Conservation (phyloP, 2,113 vertebrate genomes). For the Peucedramus taeniatus region DNA sequence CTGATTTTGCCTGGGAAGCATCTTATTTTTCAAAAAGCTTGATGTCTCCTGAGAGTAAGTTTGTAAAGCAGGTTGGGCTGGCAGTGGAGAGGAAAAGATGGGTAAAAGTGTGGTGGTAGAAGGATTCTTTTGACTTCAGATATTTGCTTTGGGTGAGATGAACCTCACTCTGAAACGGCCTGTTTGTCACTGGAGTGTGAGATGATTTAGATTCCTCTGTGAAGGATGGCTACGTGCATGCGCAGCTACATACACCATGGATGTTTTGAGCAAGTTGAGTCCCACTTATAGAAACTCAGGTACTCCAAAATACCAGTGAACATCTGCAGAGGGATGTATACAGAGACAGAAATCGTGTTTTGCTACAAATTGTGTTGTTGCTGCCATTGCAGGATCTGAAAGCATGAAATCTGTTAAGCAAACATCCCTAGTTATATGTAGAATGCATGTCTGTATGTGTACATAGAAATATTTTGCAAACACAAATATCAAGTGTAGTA, state of each 20-base stretch:
- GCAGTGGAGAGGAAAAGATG: neutral
- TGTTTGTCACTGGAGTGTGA: neutral
- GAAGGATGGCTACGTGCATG: rapidly evolving
- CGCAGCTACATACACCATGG: neutral
- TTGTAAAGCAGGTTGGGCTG: neutral
- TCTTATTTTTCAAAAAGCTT: neutral
- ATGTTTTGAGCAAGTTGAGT: neutral
- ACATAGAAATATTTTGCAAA: neutral
- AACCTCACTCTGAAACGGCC: neutral
- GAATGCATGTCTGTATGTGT: neutral
- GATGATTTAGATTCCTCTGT: neutral
- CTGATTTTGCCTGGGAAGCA: neutral
- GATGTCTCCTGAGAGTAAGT: neutral
- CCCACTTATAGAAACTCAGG: neutral
- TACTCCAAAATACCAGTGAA: neutral
- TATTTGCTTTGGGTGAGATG: neutral
- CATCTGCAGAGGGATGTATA: neutral
- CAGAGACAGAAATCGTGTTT: neutral
- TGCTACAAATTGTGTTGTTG: neutral
- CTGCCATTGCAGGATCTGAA: neutral
- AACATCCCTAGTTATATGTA: neutral
- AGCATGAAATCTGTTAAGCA: neutral
- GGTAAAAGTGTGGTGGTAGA: neutral
- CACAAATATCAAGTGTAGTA: neutral
- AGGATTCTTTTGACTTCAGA: neutral